Conservation (phyloP, 2,888 invertebrate species). For the Cheilosia vulpina region DNA sequence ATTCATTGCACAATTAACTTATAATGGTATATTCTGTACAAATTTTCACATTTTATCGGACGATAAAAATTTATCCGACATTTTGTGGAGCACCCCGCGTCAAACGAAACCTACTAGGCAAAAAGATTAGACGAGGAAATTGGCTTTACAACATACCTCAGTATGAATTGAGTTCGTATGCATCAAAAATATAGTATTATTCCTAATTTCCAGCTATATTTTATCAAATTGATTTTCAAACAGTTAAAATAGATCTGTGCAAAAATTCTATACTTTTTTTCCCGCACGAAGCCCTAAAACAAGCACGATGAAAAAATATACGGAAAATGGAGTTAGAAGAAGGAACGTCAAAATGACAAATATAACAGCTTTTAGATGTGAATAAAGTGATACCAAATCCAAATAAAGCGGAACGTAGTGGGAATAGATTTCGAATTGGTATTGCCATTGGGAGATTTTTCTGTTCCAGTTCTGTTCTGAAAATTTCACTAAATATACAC, state of each 20-base stretch:
- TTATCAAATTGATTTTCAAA: neutral
- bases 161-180: constrained; percentile 6
- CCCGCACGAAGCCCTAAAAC: constrained; percentile 1
- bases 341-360: neutral
- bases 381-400: constrained; percentile 31
- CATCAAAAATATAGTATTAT: constrained; percentile 19
- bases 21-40: neutral
- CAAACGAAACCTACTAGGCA: constrained; percentile 1
- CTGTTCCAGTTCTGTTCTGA: no score
- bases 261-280: neutral
- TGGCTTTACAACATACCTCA: constrained; percentile 59
- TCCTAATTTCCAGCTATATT: neutral
- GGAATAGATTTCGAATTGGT: no score
- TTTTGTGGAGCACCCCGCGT: constrained; percentile 36
- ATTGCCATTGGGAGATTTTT: no score
- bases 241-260: neutral
- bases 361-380: constrained; percentile 12
- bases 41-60: constrained; percentile 7
- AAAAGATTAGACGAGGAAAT: neutral
- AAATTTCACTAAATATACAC: no score
- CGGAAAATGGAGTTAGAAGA: neutral
- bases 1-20: constrained; percentile 17
- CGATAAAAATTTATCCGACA: constrained; percentile 36
- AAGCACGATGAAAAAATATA: neutral
- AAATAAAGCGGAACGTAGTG: no score